Evolutionary conservation across 2,113 vertebrate species (phyloP), one percentile per base, ranked within the genome.

Genomic region (Mystacornis crossleyi): DNA sequence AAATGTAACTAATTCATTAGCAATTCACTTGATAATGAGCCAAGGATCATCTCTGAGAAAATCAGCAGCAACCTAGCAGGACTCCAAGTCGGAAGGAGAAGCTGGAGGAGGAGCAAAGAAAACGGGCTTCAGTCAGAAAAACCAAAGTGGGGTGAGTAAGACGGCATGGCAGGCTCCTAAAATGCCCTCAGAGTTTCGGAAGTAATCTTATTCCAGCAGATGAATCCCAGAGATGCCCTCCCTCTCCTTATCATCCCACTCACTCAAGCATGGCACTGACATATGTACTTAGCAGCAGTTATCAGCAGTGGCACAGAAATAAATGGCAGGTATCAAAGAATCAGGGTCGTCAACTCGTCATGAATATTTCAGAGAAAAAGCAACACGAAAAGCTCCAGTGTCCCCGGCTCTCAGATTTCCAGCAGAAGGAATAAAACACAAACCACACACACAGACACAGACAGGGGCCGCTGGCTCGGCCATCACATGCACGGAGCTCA

Each of bases 321-420:
- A 95, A 97, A 91, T 90, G 96, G 95, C 95, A 96, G 92, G 95
- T 96, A 97, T 97, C 97, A 95, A 94, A 95, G 97, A 82, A 94
- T 90, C 93, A 87, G 88, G 93, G 95, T 88, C 65, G 12, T 71
- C 92, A 66, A 91, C 86, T 87, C 60, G 1, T 57, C 92, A 95
- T 97, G 89, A 96, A 96, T 96, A 97, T 96, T 97, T 91, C 93
- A 97, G 94, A 72, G 91, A 65, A 91, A 86, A 81, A 82, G 88
- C 81, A 82, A 92, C 78, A 55, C 9, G 77, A 92, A 95, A 88
- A 96, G 89, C 93, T 84, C 70, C 8, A 77, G 81, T 87, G 53
- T 69, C 91, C 91, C 85, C 45, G 73, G 42, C 89, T 95, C 96
- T 97, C 89, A 23, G 86, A 82, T 96, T 96, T 85, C 94, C 77